Percentiles rank a stretch among this genome's conserved stretches.
These are phyloP conservation scores for Centropristis striata DNA, from an alignment of 2,113 vertebrate species.

Conservation along the genomic window DNA sequence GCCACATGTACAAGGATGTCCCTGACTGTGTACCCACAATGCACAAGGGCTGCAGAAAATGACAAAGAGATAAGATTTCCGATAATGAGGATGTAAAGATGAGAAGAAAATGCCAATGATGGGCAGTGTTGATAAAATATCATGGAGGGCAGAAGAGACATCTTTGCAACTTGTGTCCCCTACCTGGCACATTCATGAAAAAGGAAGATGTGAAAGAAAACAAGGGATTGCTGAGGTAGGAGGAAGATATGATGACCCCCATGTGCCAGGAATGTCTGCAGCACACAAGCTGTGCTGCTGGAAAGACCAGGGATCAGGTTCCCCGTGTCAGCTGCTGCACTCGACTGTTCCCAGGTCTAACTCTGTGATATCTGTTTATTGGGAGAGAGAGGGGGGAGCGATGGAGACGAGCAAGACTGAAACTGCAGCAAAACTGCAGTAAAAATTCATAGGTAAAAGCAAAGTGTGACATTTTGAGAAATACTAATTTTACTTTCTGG, in stretches of 20 bases:
- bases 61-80: neutral
- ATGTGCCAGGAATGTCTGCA: constrained; percentile 75
- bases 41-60: constrained; percentile 10
- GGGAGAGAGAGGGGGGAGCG: constrained; percentile 20
- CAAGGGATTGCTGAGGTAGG: constrained; percentile 41
- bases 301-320: constrained; percentile 81
- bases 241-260: constrained; percentile 51
- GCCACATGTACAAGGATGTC: neutral
- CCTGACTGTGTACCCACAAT: neutral
- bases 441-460: neutral
- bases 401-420: constrained; percentile 3
- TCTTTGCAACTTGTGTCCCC: constrained; percentile 1
- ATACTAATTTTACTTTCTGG: neutral
- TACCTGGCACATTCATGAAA: constrained; percentile 38
- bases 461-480: neutral
- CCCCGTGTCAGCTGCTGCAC: constrained; percentile 78
- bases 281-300: constrained; percentile 69
- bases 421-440: constrained; percentile 26
- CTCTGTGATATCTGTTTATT: constrained; percentile 69
- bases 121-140: neutral
- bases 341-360: constrained; percentile 61
- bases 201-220: constrained; percentile 46
- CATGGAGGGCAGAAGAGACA: neutral
- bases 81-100: neutral
- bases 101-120: neutral